These are phyloP conservation scores for Vanessa cardui DNA, from an alignment of 2,888 invertebrate genomes.

Conservation along the genomic window DNA sequence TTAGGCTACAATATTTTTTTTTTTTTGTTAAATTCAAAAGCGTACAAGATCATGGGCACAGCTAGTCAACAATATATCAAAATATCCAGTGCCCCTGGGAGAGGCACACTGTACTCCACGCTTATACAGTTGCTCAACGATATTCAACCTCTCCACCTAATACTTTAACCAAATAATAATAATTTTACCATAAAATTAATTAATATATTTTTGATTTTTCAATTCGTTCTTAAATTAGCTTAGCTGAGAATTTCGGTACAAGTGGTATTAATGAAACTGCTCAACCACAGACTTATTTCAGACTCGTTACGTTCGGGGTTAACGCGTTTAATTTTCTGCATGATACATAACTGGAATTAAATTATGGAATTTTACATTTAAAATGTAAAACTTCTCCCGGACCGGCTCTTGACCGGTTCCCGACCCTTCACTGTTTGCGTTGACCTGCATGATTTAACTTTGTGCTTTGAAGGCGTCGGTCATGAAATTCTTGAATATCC, in stretches of 20 bases:
- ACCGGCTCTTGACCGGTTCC: conserved; percentile 31
- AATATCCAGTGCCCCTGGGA: no score
- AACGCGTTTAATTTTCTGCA: conserved; percentile 29
- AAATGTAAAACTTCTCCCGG: conserved; percentile 6
- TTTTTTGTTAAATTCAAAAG: no score
- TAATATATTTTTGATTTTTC: no score
- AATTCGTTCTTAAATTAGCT: no score
- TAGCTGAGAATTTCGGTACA: neutral
- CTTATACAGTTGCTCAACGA: no score
- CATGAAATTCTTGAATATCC: conserved; percentile 1
- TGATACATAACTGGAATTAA: conserved; percentile 24
- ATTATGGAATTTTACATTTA: conserved; percentile 18
- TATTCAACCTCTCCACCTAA: no score
- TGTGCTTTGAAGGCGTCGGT: conserved; percentile 12
- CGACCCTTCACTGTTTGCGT: conserved; percentile 29
- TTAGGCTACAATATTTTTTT: no score
- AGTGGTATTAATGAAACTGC: neutral
- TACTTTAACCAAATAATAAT: no score
- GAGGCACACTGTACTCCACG: no score
- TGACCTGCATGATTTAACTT: conserved; percentile 32
- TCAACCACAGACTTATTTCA: neutral
- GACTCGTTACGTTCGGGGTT: conserved; percentile 1
- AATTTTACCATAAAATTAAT: no score
- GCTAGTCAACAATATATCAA: no score
- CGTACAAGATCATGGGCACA: no score